phyloP scores from a whole-genome alignment of 2,888 invertebrate genomes.

The Euplagia quadripunctaria region DNA sequence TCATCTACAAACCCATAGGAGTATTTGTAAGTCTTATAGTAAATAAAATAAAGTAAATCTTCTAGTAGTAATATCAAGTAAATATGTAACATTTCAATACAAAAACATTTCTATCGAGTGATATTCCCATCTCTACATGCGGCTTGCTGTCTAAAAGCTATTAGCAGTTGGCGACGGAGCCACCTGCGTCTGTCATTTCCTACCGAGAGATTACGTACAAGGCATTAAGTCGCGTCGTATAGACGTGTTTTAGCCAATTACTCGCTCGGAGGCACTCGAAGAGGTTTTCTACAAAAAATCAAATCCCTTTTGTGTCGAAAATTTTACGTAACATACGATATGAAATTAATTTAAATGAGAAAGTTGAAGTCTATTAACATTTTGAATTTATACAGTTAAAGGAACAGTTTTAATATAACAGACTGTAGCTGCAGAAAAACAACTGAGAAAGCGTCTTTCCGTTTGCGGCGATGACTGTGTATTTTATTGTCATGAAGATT shows the following conservation, averaged over 20 bases:
- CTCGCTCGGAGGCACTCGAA: conserved; percentile 29
- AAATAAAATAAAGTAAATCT: too few relatives aligned
- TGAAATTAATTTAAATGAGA: not conserved
- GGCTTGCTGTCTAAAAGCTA: conserved; percentile 57
- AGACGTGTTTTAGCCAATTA: conserved; percentile 59
- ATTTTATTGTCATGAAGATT: too few relatives aligned
- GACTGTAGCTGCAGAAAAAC: not conserved
- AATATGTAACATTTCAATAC: not conserved
- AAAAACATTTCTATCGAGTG: conserved; percentile 10
- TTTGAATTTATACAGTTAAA: not conserved
- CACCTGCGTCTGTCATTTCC: conserved; percentile 82
- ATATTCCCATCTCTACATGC: conserved; percentile 57
- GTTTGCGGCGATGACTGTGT: too few relatives aligned
- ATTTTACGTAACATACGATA: not conserved
- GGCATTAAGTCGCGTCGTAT: conserved; percentile 59
- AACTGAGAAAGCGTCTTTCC: not conserved
- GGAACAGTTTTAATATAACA: not conserved
- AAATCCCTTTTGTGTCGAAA: conserved; percentile 5
- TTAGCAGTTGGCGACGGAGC: conserved; percentile 68
- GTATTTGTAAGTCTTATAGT: too few relatives aligned
- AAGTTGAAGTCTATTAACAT: not conserved
- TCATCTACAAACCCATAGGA: too few relatives aligned
- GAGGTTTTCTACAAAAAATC: conserved; percentile 16
- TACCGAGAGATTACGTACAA: conserved; percentile 80
- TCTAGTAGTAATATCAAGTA: too few relatives aligned